Percentiles rank a stretch among this genome's conserved stretches.
Conservation (phyloP, 2,888 invertebrate species). For the Hololepta plana region DNA sequence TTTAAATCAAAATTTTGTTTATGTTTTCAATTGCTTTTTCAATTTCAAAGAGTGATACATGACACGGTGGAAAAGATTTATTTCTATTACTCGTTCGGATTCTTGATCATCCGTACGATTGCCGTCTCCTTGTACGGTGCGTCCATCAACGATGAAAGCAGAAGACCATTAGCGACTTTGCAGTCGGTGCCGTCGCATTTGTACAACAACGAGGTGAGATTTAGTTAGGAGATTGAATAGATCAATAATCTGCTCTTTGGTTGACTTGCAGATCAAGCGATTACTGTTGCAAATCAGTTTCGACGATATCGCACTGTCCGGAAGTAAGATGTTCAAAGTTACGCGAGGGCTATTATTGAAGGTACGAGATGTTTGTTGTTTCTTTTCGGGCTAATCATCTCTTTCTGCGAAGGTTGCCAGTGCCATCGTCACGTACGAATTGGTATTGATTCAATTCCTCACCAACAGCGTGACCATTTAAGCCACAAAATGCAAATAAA, state of each 20-base stretch:
- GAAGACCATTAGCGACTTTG: slow-evolving; percentile 25
- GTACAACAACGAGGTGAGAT: slow-evolving; percentile 28
- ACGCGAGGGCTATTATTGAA: slow-evolving; percentile 21
- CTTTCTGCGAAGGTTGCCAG: slow-evolving; percentile 23
- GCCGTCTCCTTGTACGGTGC: slow-evolving; percentile 23
- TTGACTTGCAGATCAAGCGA: slow-evolving; percentile 16
- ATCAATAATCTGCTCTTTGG: not conserved
- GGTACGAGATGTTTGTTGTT: slow-evolving; percentile 20
- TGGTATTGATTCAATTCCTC: slow-evolving; percentile 21
- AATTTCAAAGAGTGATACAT: slow-evolving; percentile 2
- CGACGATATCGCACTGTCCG: slow-evolving; percentile 21
- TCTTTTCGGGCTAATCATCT: too few relatives aligned
- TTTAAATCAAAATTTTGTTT: slow-evolving; percentile 2
- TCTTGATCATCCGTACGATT: slow-evolving; percentile 38
- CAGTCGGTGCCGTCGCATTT: slow-evolving; percentile 43
- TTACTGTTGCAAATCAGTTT: slow-evolving; percentile 21
- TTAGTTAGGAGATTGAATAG: not conserved
- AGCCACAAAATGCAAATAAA: too few relatives aligned
- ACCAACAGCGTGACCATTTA: too few relatives aligned
- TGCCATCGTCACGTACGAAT: slow-evolving; percentile 21
- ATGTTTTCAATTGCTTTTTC: slow-evolving; percentile 3
- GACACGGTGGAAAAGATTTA: slow-evolving; percentile 33
- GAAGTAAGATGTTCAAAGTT: slow-evolving; percentile 21
- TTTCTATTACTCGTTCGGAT: slow-evolving; percentile 45
- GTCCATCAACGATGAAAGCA: slow-evolving; percentile 21